Evolutionary conservation across 2,113 vertebrate species (phyloP).

Genomic region (Dicrurus megarhynchus): DNA sequence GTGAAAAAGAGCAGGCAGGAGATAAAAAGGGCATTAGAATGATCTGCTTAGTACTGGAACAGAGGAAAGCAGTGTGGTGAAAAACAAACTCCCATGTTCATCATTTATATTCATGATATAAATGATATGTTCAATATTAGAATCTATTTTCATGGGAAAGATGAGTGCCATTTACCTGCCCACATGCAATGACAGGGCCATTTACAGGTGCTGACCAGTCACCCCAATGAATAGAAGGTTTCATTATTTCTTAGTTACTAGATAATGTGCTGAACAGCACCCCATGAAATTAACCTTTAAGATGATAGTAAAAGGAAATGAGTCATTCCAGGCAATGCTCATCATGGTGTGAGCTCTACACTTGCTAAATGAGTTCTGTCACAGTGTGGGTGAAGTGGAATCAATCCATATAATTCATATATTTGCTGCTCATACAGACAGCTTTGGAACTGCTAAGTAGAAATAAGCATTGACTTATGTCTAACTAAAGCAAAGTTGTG

Average conservation of each 20-base stretch:
- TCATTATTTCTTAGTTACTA: neutral
- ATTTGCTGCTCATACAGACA: neutral
- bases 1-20: neutral
- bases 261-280: neutral
- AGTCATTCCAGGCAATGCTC: slow-evolving; percentile 11
- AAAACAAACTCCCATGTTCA: neutral
- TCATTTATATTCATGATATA: neutral
- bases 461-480: neutral
- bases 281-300: slow-evolving; percentile 44
- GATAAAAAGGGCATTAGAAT: neutral
- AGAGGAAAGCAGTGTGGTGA: neutral
- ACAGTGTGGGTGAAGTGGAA: slow-evolving; percentile 33
- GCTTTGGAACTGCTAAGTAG: neutral
- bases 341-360: neutral
- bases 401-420: slow-evolving; percentile 15
- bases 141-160: neutral
- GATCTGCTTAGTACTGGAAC: neutral
- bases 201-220: neutral
- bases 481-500: neutral
- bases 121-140: neutral
- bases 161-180: neutral
- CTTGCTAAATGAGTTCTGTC: slow-evolving; percentile 36
- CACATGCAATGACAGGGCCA: neutral
- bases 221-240: neutral
- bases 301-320: slow-evolving; percentile 39